Base-by-base conservation (phyloP, 2,888 invertebrate genomes). In the Augiades crinisus region DNA sequence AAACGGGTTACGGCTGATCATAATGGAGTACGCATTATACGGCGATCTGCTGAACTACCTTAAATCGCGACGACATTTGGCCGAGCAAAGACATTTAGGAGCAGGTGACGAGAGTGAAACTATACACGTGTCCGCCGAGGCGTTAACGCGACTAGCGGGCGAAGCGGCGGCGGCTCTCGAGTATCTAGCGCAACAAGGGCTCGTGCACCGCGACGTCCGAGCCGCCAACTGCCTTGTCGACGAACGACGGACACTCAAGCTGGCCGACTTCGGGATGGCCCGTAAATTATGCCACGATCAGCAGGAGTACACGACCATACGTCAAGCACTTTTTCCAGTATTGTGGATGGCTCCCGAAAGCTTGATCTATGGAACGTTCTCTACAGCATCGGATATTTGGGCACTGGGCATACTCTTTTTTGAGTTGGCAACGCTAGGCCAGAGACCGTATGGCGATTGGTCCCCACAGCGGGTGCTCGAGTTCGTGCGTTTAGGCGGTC, bases 331-430 rank as follows among this genome's bases (percentile, higher is more conserved):
- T 91, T 83, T 97, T 53, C 97, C 97, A 0, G 95, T 96, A 1
- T 89, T 95, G 56, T 97, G 97, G 96, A 97, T 97, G 97, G 94
- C 97, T 0, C 97, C 97, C 0, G 97, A 98, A 80, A 94, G 95
- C 61, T 81, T 98, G 22, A 91, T 91, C 1, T 80, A 93, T 12
- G 97, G 97, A 1, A 89, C 95, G 51, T 97, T 96, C 75, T 95
- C 95, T 0, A 91, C 94, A 5, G 93, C 94, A 27, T 95, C 96
- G 0, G 98, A 98, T 76, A 93, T 96, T 31, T 98, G 97, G 97
- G 94, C 95, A 53, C 95, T 93, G 68, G 97, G 97, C 10, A 95
- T 98, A 37, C 87, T 97, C 2, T 79, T 96, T 4, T 95, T 95
- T 67, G 95, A 96, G 81, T 93, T 97, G 53, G 93, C 96, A 52